Evolutionary conservation across 2,888 invertebrate genomes (phyloP).

Genomic region (Rotaria magnacalcarata): DNA sequence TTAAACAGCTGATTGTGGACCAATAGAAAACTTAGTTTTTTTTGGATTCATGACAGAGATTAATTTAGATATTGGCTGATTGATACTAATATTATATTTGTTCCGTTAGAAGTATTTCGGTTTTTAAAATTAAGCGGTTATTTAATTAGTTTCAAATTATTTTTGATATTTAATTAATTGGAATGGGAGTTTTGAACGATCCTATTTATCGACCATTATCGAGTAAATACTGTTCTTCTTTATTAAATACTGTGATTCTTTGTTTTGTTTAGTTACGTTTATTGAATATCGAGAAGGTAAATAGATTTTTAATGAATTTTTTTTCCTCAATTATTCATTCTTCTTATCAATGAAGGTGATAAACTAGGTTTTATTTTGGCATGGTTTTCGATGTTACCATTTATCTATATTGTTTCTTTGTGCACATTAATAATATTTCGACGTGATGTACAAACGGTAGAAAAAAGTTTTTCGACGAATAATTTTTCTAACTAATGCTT

Average conservation of each 20-base stretch:
- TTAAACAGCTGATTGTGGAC: neutral
- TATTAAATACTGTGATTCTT: neutral
- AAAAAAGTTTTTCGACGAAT: slow-evolving; percentile 50
- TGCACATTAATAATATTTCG: slow-evolving; percentile 77
- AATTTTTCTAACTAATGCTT: neutral
- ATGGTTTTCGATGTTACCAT: slow-evolving; percentile 74
- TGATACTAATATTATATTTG: neutral
- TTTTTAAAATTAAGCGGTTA: neutral
- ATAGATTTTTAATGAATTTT: too few species aligned
- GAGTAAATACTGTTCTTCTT: neutral
- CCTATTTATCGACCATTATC: slow-evolving; percentile 36
- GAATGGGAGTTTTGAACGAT: neutral
- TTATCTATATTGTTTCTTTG: slow-evolving; percentile 77
- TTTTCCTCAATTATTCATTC: neutral
- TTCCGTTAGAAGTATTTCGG: neutral
- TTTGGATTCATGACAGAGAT: too few species aligned
- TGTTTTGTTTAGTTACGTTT: neutral
- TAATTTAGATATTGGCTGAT: too few species aligned
- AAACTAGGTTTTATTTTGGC: slow-evolving; percentile 76
- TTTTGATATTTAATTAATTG: neutral
- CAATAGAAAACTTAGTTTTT: neutral
- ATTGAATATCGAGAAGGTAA: slow-evolving; percentile 35
- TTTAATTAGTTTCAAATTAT: neutral
- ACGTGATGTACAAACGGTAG: slow-evolving; percentile 83
- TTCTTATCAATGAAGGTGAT: slow-evolving; percentile 66